Conservation (phyloP, 2,797 vertebrate genomes). For the Periparus ater region DNA sequence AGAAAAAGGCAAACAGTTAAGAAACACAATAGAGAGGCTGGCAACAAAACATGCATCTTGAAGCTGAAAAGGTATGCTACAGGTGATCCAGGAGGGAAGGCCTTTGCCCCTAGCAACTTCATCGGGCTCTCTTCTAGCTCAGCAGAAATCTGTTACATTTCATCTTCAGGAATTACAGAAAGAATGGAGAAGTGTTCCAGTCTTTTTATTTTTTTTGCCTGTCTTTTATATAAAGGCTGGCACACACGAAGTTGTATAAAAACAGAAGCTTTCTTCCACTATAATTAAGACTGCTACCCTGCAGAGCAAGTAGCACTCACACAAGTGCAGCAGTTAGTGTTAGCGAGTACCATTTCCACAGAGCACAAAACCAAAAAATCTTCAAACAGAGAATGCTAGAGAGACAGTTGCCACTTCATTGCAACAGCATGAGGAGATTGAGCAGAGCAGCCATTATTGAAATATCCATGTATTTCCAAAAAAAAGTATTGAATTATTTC, state of each 20-base stretch:
- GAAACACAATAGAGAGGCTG: background rate
- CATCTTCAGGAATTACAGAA: background rate
- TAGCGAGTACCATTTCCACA: background rate
- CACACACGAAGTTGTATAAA: background rate
- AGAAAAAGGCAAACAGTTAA: slow-evolving; percentile 9
- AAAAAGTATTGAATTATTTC: background rate
- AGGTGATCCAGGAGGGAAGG: background rate
- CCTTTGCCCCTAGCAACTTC: background rate
- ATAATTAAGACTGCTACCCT: background rate
- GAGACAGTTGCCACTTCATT: background rate
- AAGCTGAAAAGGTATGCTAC: background rate
- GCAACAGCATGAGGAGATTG: background rate
- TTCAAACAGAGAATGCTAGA: background rate
- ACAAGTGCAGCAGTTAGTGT: background rate
- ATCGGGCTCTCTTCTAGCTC: background rate
- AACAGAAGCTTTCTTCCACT: background rate
- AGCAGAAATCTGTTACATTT: background rate
- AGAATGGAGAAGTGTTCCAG: background rate
- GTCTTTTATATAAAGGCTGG: background rate
- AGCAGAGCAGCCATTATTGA: background rate
- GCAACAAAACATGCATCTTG: background rate
- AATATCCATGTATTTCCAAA: background rate
- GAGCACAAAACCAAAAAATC: background rate
- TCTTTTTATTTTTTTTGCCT: background rate
- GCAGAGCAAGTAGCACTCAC: background rate